phyloP scores from a whole-genome alignment of 2,888 invertebrate genomes.

The Tridacna gigas region DNA sequence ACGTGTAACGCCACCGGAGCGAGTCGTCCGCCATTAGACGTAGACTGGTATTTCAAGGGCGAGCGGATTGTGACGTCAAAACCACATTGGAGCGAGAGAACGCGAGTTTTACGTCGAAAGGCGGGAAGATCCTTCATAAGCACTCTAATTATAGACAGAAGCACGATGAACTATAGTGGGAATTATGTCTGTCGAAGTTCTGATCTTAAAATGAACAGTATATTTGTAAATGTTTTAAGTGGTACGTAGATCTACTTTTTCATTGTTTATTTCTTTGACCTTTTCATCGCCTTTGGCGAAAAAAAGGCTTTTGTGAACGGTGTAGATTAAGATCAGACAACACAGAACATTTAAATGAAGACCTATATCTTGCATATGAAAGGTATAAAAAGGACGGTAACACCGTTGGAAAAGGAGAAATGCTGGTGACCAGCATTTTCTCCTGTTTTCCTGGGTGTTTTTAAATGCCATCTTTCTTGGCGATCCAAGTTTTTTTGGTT shows the following conservation, averaged over 20 bases:
- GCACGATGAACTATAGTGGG: constrained; percentile 53
- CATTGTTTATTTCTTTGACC: background rate
- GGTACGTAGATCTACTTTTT: constrained; percentile 61
- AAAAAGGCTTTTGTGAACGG: too few species aligned
- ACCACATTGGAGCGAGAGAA: constrained; percentile 41
- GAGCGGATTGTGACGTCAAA: constrained; percentile 46
- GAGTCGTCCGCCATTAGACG: constrained; percentile 68
- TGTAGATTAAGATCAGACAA: too few species aligned
- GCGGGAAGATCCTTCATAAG: constrained; percentile 55
- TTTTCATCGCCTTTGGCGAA: background rate
- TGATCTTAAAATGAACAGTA: constrained; percentile 51
- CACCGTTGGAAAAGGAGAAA: too few species aligned
- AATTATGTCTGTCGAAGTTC: constrained; percentile 66
- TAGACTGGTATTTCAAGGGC: constrained; percentile 75
- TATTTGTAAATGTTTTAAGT: constrained; percentile 63
- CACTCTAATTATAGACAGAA: constrained; percentile 61
- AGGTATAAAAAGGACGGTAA: too few species aligned
- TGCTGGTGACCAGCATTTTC: too few species aligned
- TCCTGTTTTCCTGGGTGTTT: too few species aligned
- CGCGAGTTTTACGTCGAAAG: constrained; percentile 16
- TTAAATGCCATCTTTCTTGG: too few species aligned
- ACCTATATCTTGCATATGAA: too few species aligned
- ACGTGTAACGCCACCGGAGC: constrained; percentile 73
- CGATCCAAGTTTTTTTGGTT: too few species aligned
- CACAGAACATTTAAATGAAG: too few species aligned